Conservation (phyloP, 2,888 invertebrate genomes). For the Chaitophorus viminalis region DNA sequence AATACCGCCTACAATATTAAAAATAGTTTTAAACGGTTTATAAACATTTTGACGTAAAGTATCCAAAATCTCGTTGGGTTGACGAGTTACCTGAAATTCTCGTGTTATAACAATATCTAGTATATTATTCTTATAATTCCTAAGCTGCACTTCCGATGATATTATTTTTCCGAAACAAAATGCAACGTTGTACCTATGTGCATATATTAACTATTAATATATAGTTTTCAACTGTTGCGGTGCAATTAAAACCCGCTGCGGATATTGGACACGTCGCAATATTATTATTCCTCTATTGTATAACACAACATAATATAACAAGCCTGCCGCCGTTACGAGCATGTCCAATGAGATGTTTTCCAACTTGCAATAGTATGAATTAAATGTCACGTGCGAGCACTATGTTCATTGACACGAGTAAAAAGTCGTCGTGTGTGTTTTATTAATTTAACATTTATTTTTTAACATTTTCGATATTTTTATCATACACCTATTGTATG, state of each 20-base stretch:
- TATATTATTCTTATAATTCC: no score
- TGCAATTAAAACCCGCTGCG: background rate
- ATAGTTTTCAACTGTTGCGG: background rate
- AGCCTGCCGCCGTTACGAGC: background rate
- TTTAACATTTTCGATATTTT: background rate
- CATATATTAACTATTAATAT: background rate
- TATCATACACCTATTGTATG: background rate
- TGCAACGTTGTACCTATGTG: background rate
- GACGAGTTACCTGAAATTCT: no score
- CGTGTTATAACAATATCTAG: no score
- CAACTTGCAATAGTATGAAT: slow-evolving; percentile 1
- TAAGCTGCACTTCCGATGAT: background rate
- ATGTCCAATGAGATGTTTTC: slow-evolving; percentile 20
- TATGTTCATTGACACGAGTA: background rate
- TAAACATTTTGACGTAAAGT: no score
- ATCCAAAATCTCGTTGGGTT: no score
- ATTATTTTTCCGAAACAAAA: background rate
- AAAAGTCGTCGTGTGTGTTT: slow-evolving; percentile 15
- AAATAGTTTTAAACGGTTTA: no score
- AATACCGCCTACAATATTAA: no score
- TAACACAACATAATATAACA: background rate
- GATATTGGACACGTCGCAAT: background rate
- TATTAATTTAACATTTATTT: slow-evolving; percentile 6
- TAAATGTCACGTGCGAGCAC: background rate
- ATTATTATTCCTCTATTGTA: slow-evolving; percentile 10